phyloP scores from a whole-genome alignment of 2,113 vertebrate species.

The Zosterops hypoxanthus region DNA sequence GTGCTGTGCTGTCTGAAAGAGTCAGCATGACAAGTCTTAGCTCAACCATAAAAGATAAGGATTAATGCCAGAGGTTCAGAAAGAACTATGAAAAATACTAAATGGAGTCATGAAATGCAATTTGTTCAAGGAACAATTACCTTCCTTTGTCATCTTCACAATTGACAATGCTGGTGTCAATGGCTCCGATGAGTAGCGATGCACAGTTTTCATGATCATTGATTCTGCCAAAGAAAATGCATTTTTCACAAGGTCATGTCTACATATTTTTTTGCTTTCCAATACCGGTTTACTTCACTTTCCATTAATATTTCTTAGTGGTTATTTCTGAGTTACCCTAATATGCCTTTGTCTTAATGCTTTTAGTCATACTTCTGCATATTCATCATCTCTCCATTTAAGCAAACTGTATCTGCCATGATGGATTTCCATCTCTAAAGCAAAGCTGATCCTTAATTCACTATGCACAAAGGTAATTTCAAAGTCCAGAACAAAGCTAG shows the following conservation, averaged over 20 bases:
- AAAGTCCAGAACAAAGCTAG: not conserved
- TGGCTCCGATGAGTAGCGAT: constrained; percentile 87
- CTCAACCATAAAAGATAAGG: not conserved
- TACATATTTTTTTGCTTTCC: not conserved
- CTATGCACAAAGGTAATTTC: not conserved
- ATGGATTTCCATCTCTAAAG: not conserved
- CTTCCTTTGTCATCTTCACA: constrained; percentile 91
- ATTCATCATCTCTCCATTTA: not conserved
- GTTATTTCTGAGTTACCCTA: not conserved
- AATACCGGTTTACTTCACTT: not conserved
- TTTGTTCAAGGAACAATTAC: constrained; percentile 65
- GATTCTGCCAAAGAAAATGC: constrained; percentile 75
- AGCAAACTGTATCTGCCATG: not conserved
- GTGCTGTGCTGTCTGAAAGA: not conserved
- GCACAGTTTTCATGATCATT: constrained; percentile 94
- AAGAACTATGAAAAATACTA: not conserved
- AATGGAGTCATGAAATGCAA: not conserved
- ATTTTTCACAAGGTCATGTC: not conserved
- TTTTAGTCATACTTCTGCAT: not conserved
- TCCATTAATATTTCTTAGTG: not conserved
- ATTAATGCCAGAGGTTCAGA: not conserved
- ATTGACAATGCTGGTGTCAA: constrained; percentile 86
- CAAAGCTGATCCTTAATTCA: not conserved
- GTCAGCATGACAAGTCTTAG: not conserved
- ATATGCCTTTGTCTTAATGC: not conserved